Evolutionary conservation across 2,113 vertebrate genomes (phyloP).

Genomic region (Dicrurus megarhynchus): DNA sequence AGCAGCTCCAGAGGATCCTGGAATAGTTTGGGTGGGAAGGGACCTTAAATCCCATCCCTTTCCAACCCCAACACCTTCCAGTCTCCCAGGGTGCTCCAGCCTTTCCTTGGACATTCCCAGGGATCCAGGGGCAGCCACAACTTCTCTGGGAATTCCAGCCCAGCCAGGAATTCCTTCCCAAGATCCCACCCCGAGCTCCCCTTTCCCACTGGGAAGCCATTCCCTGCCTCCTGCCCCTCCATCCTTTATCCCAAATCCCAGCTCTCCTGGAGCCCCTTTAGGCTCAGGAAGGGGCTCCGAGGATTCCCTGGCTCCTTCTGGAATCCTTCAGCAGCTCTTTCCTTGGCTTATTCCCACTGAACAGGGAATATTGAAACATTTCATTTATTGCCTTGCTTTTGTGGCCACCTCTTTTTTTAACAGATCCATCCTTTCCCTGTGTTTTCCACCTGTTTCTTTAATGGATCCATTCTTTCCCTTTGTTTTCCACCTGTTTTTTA

Average conservation of each 20-base stretch:
- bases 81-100: background rate
- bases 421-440: background rate
- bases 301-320: background rate
- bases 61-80: fast-evolving
- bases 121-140: background rate
- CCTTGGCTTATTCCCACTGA: background rate
- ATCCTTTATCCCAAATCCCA: background rate
- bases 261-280: background rate
- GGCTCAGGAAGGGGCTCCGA: background rate
- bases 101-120: background rate
- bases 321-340: background rate
- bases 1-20: background rate
- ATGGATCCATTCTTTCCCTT: background rate
- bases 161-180: background rate
- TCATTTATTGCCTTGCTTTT: background rate
- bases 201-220: background rate
- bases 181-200: background rate
- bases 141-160: background rate
- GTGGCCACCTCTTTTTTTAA: too few relatives aligned
- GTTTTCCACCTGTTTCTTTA: background rate
- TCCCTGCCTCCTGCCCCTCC: background rate
- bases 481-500: background rate
- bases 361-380: fast-evolving
- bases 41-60: background rate
- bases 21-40: background rate